phyloP scores from a whole-genome alignment of 2,113 vertebrate species.

The Kobus ellipsiprymnus region DNA sequence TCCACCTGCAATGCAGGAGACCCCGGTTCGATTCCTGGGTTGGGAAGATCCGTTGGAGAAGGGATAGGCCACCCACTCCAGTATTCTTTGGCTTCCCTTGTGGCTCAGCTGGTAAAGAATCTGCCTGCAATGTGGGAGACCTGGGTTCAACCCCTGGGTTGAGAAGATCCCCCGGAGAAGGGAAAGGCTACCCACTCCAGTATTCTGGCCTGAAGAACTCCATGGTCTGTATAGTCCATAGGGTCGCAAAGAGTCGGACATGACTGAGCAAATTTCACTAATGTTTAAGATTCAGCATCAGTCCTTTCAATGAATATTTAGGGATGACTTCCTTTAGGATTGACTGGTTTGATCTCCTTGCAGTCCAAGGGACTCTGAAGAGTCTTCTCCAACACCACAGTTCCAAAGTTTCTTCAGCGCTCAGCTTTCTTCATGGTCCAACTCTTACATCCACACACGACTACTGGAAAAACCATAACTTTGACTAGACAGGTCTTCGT shows the following conservation, averaged over 20 bases:
- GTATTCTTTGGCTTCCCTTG: neutral
- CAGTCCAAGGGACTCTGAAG: neutral
- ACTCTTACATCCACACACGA: neutral
- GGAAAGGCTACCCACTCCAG: neutral
- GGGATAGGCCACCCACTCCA: neutral
- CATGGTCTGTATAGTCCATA: neutral
- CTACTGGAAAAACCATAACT: neutral
- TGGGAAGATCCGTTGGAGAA: neutral
- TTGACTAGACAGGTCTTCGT: fast-evolving
- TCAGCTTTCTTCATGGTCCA: neutral
- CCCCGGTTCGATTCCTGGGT: fast-evolving
- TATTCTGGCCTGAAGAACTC: neutral
- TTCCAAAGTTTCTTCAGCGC: neutral
- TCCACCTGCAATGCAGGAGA: neutral
- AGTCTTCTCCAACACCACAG: neutral
- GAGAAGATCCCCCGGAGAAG: neutral
- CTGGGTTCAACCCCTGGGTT: neutral
- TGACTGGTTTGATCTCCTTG: neutral
- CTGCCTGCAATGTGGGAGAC: neutral
- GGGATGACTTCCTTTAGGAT: neutral
- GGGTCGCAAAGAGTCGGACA: fast-evolving
- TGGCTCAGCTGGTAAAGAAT: neutral
- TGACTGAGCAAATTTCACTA: neutral
- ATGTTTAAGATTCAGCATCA: neutral
- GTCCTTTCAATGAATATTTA: neutral